Evolutionary conservation across 2,797 vertebrate genomes (phyloP).

Genomic region (Sebastes jordani): DNA sequence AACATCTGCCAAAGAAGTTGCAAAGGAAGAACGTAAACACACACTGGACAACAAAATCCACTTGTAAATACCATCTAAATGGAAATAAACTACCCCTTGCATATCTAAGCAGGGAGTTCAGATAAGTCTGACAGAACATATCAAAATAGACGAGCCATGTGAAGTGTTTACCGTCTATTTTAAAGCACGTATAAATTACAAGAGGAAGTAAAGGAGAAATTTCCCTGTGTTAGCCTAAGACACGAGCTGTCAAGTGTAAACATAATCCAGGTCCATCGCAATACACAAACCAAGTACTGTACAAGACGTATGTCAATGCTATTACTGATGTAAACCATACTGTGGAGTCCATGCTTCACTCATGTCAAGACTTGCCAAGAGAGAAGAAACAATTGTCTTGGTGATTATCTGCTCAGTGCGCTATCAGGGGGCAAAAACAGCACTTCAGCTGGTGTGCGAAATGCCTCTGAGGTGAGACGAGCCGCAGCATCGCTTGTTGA

Average conservation of each 20-base stretch:
- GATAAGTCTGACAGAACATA: neutral
- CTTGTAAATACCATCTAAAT: neutral
- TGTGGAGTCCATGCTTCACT: neutral
- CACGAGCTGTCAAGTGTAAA: neutral
- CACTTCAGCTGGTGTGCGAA: constrained; percentile 13
- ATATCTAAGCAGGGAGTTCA: neutral
- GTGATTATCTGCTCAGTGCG: neutral
- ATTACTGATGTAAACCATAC: neutral
- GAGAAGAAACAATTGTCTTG: neutral
- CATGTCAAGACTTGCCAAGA: no score
- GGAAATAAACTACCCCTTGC: neutral
- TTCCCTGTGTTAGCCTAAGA: neutral
- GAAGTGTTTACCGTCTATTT: neutral
- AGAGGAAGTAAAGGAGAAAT: neutral
- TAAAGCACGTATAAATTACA: neutral
- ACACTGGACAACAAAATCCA: neutral
- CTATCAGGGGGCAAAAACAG: neutral
- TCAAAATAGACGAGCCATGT: neutral
- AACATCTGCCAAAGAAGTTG: neutral
- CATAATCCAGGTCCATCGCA: neutral
- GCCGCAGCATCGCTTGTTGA: constrained; percentile 26
- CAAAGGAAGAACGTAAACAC: neutral
- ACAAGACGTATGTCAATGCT: neutral
- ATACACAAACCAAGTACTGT: neutral
- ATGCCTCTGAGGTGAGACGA: constrained; percentile 23